A percentile compares a stretch with the other conserved stretches of the same genome.
These are phyloP conservation scores for Toxostoma redivivum DNA, from an alignment of 2,113 vertebrate species.

Conservation along the genomic window DNA sequence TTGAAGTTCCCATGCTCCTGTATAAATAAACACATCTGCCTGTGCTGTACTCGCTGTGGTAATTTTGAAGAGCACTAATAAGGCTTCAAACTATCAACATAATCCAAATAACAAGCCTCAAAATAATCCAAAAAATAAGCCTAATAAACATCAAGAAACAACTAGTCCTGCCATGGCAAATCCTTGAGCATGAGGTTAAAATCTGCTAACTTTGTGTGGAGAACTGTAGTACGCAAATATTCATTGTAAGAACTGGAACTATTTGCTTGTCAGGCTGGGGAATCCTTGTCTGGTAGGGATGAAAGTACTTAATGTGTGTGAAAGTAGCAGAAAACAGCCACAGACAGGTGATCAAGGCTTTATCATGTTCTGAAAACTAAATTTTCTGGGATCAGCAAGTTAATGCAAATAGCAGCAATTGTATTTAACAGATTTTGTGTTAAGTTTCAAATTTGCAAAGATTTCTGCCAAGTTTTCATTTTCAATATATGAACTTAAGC, in stretches of 20 bases:
- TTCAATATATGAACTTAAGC: background rate
- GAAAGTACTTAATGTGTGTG: background rate
- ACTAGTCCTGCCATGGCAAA: background rate
- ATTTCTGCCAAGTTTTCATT: background rate
- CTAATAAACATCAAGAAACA: background rate
- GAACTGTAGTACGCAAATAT: no score
- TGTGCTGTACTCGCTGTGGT: accelerated
- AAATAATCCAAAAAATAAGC: background rate
- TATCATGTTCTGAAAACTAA: background rate
- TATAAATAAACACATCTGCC: background rate
- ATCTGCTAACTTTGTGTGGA: background rate
- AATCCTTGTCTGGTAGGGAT: background rate
- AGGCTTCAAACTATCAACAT: background rate
- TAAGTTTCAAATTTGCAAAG: background rate
- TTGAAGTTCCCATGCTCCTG: background rate
- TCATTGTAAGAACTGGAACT: background rate
- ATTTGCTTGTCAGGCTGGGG: background rate
- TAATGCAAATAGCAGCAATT: background rate
- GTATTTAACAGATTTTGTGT: background rate
- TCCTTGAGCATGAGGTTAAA: background rate
- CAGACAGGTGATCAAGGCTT: background rate
- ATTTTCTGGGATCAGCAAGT: background rate
- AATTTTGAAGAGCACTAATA: background rate
- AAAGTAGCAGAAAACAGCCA: background rate
- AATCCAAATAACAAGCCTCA: background rate